phyloP scores from a whole-genome alignment of 2,888 invertebrate species.

The Drosophila antonietae region DNA sequence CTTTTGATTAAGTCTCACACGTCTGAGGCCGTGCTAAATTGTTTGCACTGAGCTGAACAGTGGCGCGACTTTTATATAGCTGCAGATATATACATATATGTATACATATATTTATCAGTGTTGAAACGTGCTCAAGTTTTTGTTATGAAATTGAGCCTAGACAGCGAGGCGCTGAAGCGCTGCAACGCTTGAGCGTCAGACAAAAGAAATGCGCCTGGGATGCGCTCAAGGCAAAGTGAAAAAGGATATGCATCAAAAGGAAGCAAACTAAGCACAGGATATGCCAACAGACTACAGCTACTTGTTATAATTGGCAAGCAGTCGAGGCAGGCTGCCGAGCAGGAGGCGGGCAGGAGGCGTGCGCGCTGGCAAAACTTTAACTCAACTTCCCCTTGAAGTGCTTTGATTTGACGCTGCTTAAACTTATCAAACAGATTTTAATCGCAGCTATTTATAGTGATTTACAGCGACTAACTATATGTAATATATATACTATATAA shows the following conservation, averaged over 20 bases:
- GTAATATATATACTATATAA: background rate
- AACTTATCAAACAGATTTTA: background rate
- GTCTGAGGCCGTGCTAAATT: constrained; percentile 76
- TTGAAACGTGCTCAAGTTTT: constrained; percentile 75
- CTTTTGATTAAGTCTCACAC: constrained; percentile 76
- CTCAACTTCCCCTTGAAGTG: background rate
- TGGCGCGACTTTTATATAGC: background rate
- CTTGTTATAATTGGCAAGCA: constrained; percentile 74
- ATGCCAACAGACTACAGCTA: constrained; percentile 52
- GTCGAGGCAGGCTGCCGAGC: background rate
- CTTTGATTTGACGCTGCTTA: background rate
- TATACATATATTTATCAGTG: background rate
- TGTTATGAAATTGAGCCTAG: constrained; percentile 79
- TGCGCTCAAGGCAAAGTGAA: constrained; percentile 53
- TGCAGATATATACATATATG: background rate
- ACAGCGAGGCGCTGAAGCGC: constrained; percentile 33
- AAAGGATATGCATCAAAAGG: constrained; percentile 68
- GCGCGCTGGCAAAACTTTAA: background rate
- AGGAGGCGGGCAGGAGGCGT: background rate
- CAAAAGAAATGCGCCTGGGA: constrained; percentile 55
- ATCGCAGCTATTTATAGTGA: constrained; percentile 5
- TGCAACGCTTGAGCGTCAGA: constrained; percentile 48
- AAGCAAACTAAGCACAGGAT: constrained; percentile 73
- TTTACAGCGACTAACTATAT: background rate
- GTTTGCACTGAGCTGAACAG: constrained; percentile 56